These are phyloP conservation scores for Taeniopygia guttata DNA, from an alignment of 2,797 vertebrate genomes.

Conservation along the genomic window DNA sequence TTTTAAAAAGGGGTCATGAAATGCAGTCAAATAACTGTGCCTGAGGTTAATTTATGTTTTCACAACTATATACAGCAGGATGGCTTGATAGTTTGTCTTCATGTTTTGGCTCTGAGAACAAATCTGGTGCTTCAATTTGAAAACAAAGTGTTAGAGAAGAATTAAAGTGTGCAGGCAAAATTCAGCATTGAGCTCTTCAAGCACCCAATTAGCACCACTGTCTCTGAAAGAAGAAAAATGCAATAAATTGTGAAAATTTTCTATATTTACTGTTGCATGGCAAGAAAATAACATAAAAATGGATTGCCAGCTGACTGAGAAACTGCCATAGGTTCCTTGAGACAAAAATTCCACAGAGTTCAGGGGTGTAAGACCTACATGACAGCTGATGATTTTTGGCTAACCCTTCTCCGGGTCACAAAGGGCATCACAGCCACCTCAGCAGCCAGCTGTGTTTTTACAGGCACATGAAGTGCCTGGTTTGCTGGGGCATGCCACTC, in stretches of 20 bases:
- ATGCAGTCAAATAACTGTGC: conserved; percentile 22
- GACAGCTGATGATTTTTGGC: fast-evolving
- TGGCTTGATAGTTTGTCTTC: conserved; percentile 10
- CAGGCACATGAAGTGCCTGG: fast-evolving
- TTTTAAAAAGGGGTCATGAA: conserved; percentile 25
- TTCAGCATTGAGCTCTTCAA: not conserved
- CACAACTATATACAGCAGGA: not conserved
- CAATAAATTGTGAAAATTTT: not conserved
- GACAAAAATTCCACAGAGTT: not conserved
- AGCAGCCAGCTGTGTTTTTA: not conserved
- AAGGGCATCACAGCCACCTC: not conserved
- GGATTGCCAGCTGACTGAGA: not conserved
- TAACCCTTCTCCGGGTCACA: not conserved
- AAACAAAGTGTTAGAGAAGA: not conserved
- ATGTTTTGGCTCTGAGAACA: not conserved
- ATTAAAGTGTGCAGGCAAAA: not conserved
- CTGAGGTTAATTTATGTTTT: conserved; percentile 53
- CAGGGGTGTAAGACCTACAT: fast-evolving
- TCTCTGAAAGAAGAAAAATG: not conserved
- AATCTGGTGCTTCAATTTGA: not conserved
- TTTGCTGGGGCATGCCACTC: not conserved
- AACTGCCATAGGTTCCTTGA: not conserved
- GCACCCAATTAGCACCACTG: not conserved
- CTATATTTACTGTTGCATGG: not conserved
- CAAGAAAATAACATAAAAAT: not conserved